Percentiles rank a stretch among this genome's conserved stretches.
phyloP scores from a whole-genome alignment of 30 jellyfish, hydroid and myxozoan species.

The Sanderia malayensis region DNA sequence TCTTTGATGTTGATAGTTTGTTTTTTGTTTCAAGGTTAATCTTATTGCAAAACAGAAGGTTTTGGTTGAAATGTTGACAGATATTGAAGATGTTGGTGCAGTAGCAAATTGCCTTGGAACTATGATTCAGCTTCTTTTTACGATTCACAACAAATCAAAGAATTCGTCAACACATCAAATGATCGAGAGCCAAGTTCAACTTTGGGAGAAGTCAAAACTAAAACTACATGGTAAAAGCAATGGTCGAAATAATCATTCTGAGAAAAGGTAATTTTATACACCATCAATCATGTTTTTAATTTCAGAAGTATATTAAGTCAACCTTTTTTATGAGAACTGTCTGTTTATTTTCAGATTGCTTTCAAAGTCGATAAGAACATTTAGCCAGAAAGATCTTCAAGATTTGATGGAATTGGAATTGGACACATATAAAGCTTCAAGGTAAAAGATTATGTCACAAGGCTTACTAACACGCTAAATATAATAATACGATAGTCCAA shows the following conservation, averaged over 20 bases:
- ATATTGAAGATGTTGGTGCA: conserved; percentile 12
- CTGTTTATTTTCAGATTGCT: background rate
- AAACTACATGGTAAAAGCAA: background rate
- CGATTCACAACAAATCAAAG: background rate
- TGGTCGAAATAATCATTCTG: background rate
- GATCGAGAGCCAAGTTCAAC: conserved; percentile 27
- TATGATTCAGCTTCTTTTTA: conserved; percentile 16
- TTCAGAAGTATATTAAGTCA: too few relatives aligned
- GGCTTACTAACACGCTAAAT: too few relatives aligned
- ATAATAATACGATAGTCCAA: too few relatives aligned
- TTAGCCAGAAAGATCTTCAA: background rate
- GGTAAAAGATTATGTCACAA: too few relatives aligned
- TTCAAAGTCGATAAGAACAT: background rate
- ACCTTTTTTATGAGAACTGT: too few relatives aligned
- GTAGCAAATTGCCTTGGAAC: conserved; percentile 8
- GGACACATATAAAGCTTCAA: background rate
- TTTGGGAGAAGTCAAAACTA: conserved; percentile 36
- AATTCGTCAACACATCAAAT: background rate
- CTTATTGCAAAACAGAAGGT: conserved; percentile 21
- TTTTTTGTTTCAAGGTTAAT: conserved; percentile 18
- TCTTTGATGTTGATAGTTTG: too few relatives aligned
- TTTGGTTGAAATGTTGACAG: conserved; percentile 24
- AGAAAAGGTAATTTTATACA: background rate
- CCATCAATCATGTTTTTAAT: too few relatives aligned
- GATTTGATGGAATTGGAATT: background rate